phyloP scores from a whole-genome alignment of 2,113 vertebrate species.

The Trinectes maculatus region DNA sequence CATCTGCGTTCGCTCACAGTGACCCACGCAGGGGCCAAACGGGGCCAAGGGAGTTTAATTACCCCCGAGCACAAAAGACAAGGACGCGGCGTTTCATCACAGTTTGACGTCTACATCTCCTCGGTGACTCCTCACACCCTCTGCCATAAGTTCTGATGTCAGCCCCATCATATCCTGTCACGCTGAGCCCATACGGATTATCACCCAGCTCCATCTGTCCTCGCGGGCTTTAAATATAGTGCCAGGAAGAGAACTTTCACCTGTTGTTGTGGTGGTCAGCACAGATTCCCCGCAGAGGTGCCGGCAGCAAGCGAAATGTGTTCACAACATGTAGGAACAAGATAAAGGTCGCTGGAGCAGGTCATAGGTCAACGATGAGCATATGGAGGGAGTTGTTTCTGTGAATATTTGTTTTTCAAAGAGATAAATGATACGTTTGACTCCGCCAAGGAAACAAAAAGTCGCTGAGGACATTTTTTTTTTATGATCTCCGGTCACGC shows the following conservation, averaged over 20 bases:
- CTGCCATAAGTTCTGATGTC: constrained; percentile 28
- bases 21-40: constrained; percentile 40
- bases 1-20: constrained; percentile 40
- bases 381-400: background rate
- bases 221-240: constrained; percentile 33
- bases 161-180: constrained; percentile 7
- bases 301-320: constrained; percentile 10
- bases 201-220: constrained; percentile 19
- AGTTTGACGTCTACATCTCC: constrained; percentile 38
- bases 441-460: no score
- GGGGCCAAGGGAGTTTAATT: constrained; percentile 43
- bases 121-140: constrained; percentile 25
- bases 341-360: constrained; percentile 9
- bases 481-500: constrained; percentile 26
- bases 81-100: constrained; percentile 47
- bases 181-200: constrained; percentile 33
- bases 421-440: no score
- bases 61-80: constrained; percentile 33
- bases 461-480: no score
- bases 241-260: constrained; percentile 49
- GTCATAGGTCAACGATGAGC: constrained; percentile 17
- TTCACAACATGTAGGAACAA: constrained; percentile 17
- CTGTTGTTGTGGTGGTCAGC: constrained; percentile 43
- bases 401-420: no score
- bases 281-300: background rate